A percentile compares a stretch with the other conserved stretches of the same genome.
phyloP scores from a whole-genome alignment of 1,140 invertebrate species.

The Polyergus mexicanus region DNA sequence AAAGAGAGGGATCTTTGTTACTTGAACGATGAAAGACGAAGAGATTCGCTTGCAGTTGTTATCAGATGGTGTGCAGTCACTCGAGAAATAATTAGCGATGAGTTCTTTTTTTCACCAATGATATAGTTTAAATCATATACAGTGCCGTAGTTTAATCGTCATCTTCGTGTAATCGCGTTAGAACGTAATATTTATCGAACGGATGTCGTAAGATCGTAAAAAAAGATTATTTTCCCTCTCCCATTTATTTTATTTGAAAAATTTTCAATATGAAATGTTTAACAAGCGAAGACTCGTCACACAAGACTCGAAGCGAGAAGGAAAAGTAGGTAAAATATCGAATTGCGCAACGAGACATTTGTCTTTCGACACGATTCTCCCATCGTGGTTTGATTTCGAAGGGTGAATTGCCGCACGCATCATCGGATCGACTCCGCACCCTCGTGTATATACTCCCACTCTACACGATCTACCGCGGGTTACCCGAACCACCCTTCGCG shows the following conservation, averaged over 20 bases:
- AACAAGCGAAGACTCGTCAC: background rate
- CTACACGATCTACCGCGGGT: slow-evolving; percentile 67
- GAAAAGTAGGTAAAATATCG: slow-evolving; percentile 11
- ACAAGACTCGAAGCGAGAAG: background rate
- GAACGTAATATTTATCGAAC: too few relatives aligned
- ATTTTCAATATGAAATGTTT: background rate
- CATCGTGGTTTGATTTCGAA: slow-evolving; percentile 17
- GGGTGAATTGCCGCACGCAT: slow-evolving; percentile 78
- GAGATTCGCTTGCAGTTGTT: background rate
- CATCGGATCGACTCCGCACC: slow-evolving; percentile 81
- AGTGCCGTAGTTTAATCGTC: too few relatives aligned
- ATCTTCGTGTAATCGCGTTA: background rate
- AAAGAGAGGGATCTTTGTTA: background rate
- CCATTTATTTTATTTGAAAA: background rate
- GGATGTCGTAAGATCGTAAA: background rate
- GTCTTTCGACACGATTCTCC: slow-evolving; percentile 24
- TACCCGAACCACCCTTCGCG: slow-evolving; percentile 68
- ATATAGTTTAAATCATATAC: background rate
- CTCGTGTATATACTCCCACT: slow-evolving; percentile 68
- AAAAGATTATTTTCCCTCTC: background rate
- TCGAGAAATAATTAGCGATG: background rate
- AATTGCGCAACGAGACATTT: slow-evolving; percentile 1
- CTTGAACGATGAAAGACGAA: background rate
- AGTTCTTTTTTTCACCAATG: too few relatives aligned
- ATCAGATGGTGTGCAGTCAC: background rate